Conservation (phyloP, 2,113 vertebrate species). For the Suncus etruscus region DNA sequence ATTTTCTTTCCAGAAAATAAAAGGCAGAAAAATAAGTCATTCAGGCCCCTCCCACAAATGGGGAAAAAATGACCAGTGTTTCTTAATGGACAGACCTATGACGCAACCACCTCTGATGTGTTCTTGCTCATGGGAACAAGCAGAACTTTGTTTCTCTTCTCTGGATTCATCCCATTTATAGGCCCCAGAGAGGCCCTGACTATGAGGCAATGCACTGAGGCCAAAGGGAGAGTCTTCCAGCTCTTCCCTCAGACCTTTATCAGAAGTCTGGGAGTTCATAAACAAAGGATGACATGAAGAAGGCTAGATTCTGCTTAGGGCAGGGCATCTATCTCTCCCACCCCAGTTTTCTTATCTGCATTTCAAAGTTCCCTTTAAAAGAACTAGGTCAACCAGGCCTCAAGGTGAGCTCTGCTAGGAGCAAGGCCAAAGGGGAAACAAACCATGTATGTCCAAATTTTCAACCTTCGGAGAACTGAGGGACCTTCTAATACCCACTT, state of each 20-base stretch:
- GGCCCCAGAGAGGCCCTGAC: background rate
- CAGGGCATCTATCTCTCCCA: background rate
- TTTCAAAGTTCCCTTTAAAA: constrained; percentile 49
- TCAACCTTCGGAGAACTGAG: constrained; percentile 49
- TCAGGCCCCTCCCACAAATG: background rate
- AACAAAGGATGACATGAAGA: background rate
- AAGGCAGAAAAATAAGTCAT: background rate
- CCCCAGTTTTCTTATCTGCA: background rate
- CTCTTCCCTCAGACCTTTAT: background rate
- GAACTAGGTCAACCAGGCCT: constrained; percentile 9
- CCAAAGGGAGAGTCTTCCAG: background rate
- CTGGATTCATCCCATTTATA: background rate
- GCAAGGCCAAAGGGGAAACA: constrained; percentile 58
- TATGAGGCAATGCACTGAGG: background rate
- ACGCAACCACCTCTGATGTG: background rate
- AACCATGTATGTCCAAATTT: background rate
- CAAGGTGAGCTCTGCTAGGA: constrained; percentile 7
- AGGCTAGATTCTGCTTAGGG: background rate
- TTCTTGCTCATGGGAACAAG: background rate
- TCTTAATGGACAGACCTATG: background rate
- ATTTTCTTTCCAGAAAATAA: constrained; percentile 53
- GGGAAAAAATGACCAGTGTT: background rate
- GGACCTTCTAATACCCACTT: constrained; percentile 11
- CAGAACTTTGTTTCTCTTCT: background rate
- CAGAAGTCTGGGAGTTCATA: background rate